Base-by-base conservation (phyloP, 2,888 invertebrate genomes). In the Drosophila incognita region DNA sequence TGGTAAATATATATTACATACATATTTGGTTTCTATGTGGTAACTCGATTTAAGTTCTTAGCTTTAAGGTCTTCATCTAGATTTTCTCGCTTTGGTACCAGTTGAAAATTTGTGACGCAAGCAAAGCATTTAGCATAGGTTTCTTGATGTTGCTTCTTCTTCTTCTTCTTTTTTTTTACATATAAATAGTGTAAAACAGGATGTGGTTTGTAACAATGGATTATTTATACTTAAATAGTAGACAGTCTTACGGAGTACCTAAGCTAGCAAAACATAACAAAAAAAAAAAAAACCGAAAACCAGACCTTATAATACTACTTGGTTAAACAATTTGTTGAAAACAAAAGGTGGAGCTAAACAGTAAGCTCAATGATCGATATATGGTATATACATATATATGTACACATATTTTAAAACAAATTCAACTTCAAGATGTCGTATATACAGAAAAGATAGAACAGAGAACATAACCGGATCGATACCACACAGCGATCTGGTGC, bases 181-280 rank as follows among this genome's bases (percentile, higher is more conserved):
- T 76, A 58, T 76, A 76, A 70, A 76, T 76, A 81, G 52, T 64
- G 35, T 57, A 67, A 57, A 66, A 63, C 40, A 51, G 74, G 54
- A 54, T 33, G 33, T 54, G 53, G 8, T 59, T 29, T 38, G 33
- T 68, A 70, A 57, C 60, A 51, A 48, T 48, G 36, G 38, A 62
- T 59, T 67, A 79, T 64, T 66, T 70, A 71, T 68, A 68, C 49
- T 79, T 89, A 89, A 74, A 69, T 27, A 61, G 62, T 83, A 76
- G 69, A 88, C 89, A 88, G 84, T 90, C 89, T 90, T 90, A 88
- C 67, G 58, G 57, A 61, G 73, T 74, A 84, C 67, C 52, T 84
- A 79, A 53, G 49, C 52, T 59, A 67, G 33, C 10, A 46, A 56
- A 53, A 69, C 58, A 78, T n/a, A 57, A 56, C 29, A 51, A 61